Percentiles rank a stretch among this genome's conserved stretches.
Conservation (phyloP, 1,140 invertebrate genomes). For the Scaptomyza hsui region DNA sequence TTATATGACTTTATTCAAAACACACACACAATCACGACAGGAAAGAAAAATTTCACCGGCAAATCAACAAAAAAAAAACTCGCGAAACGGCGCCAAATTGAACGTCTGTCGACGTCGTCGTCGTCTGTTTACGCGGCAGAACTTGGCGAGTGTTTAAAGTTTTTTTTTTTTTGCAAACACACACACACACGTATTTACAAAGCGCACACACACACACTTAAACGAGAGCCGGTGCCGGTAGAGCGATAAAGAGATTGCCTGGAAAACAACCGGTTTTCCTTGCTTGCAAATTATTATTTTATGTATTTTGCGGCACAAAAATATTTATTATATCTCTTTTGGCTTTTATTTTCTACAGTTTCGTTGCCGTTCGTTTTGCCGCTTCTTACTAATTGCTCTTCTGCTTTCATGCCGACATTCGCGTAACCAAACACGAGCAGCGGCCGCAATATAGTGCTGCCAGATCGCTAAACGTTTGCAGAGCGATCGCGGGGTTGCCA, state of each 20-base stretch:
- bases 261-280: slow-evolving; percentile 57
- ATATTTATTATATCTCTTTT: slow-evolving; percentile 21
- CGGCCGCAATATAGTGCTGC: slow-evolving; percentile 40
- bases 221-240: slow-evolving; percentile 60
- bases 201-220: slow-evolving; percentile 41
- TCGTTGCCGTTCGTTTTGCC: slow-evolving; percentile 26
- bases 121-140: slow-evolving; percentile 57
- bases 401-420: slow-evolving; percentile 63
- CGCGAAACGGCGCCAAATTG: slow-evolving; percentile 72
- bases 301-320: slow-evolving; percentile 20
- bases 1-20: slow-evolving; percentile 12
- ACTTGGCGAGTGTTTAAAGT: slow-evolving; percentile 32
- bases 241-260: slow-evolving; percentile 21
- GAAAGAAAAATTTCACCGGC: slow-evolving; percentile 53
- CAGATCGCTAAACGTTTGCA: slow-evolving; percentile 38
- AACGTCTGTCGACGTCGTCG: slow-evolving; percentile 50
- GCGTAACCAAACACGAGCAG: slow-evolving; percentile 53
- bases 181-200: slow-evolving; percentile 31
- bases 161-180: slow-evolving; percentile 25
- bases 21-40: slow-evolving; percentile 17
- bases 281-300: slow-evolving; percentile 15
- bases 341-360: slow-evolving; percentile 26
- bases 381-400: slow-evolving; percentile 42
- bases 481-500: slow-evolving; percentile 10
- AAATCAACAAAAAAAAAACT: slow-evolving; percentile 53